Percentiles rank a stretch among this genome's conserved stretches.
These are phyloP conservation scores for Rhingia campestris DNA, from an alignment of 2,888 invertebrate genomes.

Conservation along the genomic window DNA sequence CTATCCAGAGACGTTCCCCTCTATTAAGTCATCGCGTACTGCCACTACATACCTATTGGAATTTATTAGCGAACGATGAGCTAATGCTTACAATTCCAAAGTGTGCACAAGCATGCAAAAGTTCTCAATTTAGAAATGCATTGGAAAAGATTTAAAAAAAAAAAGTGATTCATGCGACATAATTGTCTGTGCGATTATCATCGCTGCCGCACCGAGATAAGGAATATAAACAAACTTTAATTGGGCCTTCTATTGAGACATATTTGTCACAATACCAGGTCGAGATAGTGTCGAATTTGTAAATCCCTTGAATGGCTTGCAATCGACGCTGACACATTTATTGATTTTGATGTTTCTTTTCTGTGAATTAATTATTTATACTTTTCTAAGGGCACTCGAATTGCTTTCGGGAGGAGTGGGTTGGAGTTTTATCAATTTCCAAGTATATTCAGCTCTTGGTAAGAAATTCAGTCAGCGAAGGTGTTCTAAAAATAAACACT, in stretches of 20 bases:
- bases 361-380: slow-evolving; percentile 31
- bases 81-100: slow-evolving; percentile 38
- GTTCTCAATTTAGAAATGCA: slow-evolving; percentile 41
- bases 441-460: neutral
- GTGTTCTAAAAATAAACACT: slow-evolving; percentile 48
- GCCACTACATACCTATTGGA: slow-evolving; percentile 31
- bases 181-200: slow-evolving; percentile 12
- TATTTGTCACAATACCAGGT: slow-evolving; percentile 10
- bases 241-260: neutral
- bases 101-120: neutral
- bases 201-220: slow-evolving; percentile 26
- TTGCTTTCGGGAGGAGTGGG: neutral
- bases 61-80: slow-evolving; percentile 63
- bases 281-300: slow-evolving; percentile 24
- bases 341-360: slow-evolving; percentile 41
- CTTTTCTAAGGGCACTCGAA: neutral
- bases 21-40: slow-evolving; percentile 65
- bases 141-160: neutral
- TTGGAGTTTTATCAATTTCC: neutral
- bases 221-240: slow-evolving; percentile 41
- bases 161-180: slow-evolving; percentile 39
- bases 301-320: neutral
- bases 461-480: slow-evolving; percentile 5
- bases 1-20: slow-evolving; percentile 34
- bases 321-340: neutral